Base-by-base conservation (phyloP, 2,797 vertebrate species). In the Pampus argenteus region DNA sequence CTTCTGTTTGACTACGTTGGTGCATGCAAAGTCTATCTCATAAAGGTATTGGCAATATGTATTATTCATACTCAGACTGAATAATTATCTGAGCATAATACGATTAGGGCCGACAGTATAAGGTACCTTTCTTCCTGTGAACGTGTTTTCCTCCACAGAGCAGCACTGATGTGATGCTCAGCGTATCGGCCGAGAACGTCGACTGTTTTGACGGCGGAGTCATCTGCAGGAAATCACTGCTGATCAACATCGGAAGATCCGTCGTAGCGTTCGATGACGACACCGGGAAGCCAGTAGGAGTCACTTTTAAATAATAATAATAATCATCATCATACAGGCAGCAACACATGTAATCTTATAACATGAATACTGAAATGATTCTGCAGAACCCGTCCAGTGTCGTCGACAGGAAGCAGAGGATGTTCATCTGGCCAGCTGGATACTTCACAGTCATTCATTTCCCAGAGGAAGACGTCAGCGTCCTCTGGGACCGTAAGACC, bases 401-500 rank as follows among this genome's bases (percentile, higher is more conserved):
- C 68, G 77, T 96, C 34, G 95, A 97, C 13, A 61, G 91, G 82
- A 86, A 86, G 69, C 95, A 98, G 56, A 93, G 84, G 57, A 89
- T 97, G 57, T 92, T 95, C 66, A 85, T 96, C 0, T 99, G 97
- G 97, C 94, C 91, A 48, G 98, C 95, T 0, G 98, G 98, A 7
- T 96, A 95, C 91, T 98, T 96, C 88, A 97, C 96, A 0, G 89
- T 99, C 59, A 88, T 98, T 71, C 95, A 98, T 74, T 95, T 98
- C 83, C 94, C 95, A 0, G 80, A 87, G 49, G 96, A 98, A 20
- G 94, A 96, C 1, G 81, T 99, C 74, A 98, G 96, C 1, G 50
- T 99, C 57, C 93, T 99, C 48, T 99, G 98, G 98, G 97, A 99
- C 90, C 94, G 95, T n/a, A 96, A 97, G 83, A 99, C 96, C 72